Evolutionary conservation across 2,888 invertebrate genomes (phyloP), one percentile per base, ranked within the genome.

Genomic region (Trichogramma dendrolimi): DNA sequence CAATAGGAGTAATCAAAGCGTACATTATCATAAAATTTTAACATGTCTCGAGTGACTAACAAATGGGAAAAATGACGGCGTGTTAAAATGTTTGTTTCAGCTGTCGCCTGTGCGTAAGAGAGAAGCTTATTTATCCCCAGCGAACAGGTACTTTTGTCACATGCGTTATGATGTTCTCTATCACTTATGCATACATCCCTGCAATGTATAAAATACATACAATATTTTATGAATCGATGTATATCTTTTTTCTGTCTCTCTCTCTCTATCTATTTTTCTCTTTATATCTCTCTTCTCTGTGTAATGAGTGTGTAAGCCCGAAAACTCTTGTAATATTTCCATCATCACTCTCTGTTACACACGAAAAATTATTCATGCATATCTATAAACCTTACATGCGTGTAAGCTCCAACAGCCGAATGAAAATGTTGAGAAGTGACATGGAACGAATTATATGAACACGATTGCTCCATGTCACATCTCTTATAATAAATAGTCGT

Each of bases 131-230:
- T 77, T 74, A 77, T 71, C 76, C 27, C 27, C 78, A 76, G 74
- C 78, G 73, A 78, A 77, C 78, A 79, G 78, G 79, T 78, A 78
- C 76, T 77, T 76, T 76, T 78, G 77, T 75, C 74, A 77, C 74
- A 78, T 27, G 27, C 27, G 78, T 75, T 79, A 77, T 75, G 72
- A 72, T 73, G 74, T 75, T 73, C 72, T 71, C 68, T 71, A 71
- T 77, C 72, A 72, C 68, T 70, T 71, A 69, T 68, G 67, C 70
- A 71, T 71, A 65, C 69, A 65, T 27, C 27, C 27, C 27, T 27
- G 27, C 27, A 27, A 27, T 27, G 27, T 27, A 27, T 27, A 27
- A 27, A 27, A 27, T 27, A 27, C 27, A 27, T 27, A 27, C 68
- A 68, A 66, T 65, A 63, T 65, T 68, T 55, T 50, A 48, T 52